Base-by-base conservation (phyloP, 2,113 vertebrate species). In the Myotis davidii region DNA sequence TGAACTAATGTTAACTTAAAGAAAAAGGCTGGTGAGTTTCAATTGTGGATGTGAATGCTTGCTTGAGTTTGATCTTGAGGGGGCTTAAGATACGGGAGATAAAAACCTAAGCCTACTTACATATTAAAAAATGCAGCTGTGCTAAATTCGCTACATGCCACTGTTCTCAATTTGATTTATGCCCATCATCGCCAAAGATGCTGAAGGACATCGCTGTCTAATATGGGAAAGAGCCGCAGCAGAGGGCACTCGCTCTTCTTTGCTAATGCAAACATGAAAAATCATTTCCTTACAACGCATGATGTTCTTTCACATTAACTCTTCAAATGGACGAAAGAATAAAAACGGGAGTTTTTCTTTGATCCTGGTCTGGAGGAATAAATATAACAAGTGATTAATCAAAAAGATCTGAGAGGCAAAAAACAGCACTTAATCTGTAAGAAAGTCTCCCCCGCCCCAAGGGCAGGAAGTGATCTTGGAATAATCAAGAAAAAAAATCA, bases 121-220 rank as follows among this genome's bases (percentile, higher is more conserved):
- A 92, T 98, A 98, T 98, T 98, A 98, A 98, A 99, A 98, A 98
- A 98, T 98, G 97, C 95, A 96, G 94, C 97, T 97, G 97, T 97
- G 96, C 98, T 97, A 97, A 98, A 98, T 98, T 98, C 97, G 97
- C 88, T 94, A 97, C 93, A 93, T 97, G 97, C 90, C 42, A 0
- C 90, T 97, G 97, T 97, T 98, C 92, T 96, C 91, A 76, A 96
- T 98, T 98, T 98, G 97, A 98, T 98, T 98, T 98, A 98, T 97
- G 97, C 93, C 90, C 77, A 95, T 96, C 93, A 97, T 59, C 96
- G 95, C 97, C 96, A 96, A 98, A 98, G 98, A 96, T 87, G 85
- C 21, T 97, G 96, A 98, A 98, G 97, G 98, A 97, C 97, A 96
- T 93, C 97, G 97, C 97, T 98, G 97, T 97, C 97, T 97, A 97